Conservation (phyloP, 2,113 vertebrate genomes). For the Danio rerio region GRCz12tu NC_133196.1:19235001-19235500, state of each 20-base stretch:
- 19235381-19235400: constrained; percentile 66
- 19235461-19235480: background rate
- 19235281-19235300: constrained; percentile 52
- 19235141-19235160: background rate
- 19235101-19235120: constrained; percentile 1
- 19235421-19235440: constrained; percentile 49
- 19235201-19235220: background rate
- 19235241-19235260: constrained; percentile 69
- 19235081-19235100: background rate
- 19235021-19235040: no score
- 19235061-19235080: background rate
- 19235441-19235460: constrained; percentile 50
- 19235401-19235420: constrained; percentile 69
- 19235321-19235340: constrained; percentile 55
- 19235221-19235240: constrained; percentile 55
- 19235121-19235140: background rate
- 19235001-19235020: no score
- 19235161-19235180: background rate
- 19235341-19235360: constrained; percentile 61
- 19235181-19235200: constrained; percentile 18
- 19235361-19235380: constrained; percentile 65
- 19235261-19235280: constrained; percentile 41
- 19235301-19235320: constrained; percentile 35
- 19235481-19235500: background rate
- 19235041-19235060: background rate